phyloP scores from a whole-genome alignment of 2,797 vertebrate species.

The Chaetodon trifasciatus region DNA sequence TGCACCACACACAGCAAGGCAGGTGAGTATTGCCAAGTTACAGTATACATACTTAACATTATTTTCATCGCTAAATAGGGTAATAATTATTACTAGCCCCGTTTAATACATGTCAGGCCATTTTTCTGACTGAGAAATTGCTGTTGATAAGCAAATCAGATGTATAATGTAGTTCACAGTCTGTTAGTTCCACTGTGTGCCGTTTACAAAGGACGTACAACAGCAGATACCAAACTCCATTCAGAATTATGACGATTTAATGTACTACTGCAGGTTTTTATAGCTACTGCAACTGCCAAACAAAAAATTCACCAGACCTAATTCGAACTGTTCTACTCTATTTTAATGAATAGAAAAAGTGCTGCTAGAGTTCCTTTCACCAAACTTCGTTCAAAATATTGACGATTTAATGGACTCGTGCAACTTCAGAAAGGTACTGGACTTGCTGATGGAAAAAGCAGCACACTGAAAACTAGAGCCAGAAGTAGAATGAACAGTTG shows the following conservation, averaged over 20 bases:
- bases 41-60: background rate
- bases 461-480: no score
- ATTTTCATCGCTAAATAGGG: no score
- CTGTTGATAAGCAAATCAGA: background rate
- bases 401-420: background rate
- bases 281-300: background rate
- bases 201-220: background rate
- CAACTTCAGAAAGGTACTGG: background rate
- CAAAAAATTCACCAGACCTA: no score
- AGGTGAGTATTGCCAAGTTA: constrained; percentile 24
- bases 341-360: no score
- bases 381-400: background rate
- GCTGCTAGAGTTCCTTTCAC: background rate
- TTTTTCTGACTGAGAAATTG: background rate
- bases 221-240: constrained; percentile 1
- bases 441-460: no score
- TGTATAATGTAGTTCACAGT: background rate
- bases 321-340: no score
- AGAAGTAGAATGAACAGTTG: background rate
- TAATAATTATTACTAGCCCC: background rate
- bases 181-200: background rate
- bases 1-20: background rate
- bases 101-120: no score
- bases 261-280: background rate
- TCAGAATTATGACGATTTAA: background rate